Evolutionary conservation across 2,113 vertebrate genomes (phyloP).

Genomic region (Sylvia atricapilla): DNA sequence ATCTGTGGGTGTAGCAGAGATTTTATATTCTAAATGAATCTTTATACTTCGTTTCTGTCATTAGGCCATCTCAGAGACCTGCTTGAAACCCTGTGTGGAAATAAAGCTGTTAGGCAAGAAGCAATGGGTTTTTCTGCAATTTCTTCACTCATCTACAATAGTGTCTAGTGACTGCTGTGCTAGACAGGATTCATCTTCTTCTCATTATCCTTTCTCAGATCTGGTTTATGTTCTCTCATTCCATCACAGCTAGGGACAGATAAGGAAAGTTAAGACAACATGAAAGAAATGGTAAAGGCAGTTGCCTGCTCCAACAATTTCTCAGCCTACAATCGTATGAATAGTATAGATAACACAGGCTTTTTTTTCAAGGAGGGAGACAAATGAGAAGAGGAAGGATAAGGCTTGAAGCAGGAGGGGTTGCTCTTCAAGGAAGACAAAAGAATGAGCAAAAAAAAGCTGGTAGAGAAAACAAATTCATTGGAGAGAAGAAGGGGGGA

Average conservation of each 20-base stretch:
- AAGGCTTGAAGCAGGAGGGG: background rate
- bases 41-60: background rate
- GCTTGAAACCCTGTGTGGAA: background rate
- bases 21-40: background rate
- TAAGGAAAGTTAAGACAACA: background rate
- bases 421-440: background rate
- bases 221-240: background rate
- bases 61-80: background rate
- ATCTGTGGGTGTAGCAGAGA: background rate
- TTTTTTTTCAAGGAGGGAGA: background rate
- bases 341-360: background rate
- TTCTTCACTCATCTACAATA: background rate
- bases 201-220: background rate
- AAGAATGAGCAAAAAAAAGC: background rate
- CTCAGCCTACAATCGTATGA: background rate
- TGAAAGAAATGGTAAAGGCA: background rate
- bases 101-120: background rate
- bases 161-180: background rate
- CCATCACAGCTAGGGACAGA: background rate
- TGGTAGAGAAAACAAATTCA: background rate
- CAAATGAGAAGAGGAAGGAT: background rate
- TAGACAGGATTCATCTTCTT: background rate
- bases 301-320: background rate
- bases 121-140: background rate
- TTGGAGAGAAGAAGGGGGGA: background rate